A percentile compares a stretch with the other conserved stretches of the same genome.
These are phyloP conservation scores for Rhizoglyphus robini DNA, from an alignment of 1,140 invertebrate genomes.

Conservation along the genomic window DNA sequence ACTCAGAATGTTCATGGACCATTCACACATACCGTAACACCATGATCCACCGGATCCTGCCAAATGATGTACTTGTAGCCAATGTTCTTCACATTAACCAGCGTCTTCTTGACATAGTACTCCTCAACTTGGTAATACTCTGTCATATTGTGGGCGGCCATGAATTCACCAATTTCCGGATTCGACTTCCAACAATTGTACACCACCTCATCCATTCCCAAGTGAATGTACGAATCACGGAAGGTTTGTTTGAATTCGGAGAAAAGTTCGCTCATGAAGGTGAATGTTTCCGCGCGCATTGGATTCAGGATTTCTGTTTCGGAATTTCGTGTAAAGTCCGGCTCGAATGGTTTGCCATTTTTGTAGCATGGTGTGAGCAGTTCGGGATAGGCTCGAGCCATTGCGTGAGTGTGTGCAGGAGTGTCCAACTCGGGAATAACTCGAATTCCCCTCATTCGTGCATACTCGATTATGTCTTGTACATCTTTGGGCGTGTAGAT, in stretches of 20 bases:
- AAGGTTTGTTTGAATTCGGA: conserved; percentile 52
- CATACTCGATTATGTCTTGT: conserved; percentile 34
- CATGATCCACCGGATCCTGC: conserved; percentile 68
- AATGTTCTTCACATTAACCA: conserved; percentile 30
- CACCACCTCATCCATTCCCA: conserved; percentile 82
- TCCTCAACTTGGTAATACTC: conserved; percentile 51
- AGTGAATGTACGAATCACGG: conserved; percentile 60
- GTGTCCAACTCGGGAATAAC: conserved; percentile 36
- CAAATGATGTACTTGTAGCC: conserved; percentile 34
- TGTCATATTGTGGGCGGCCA: conserved; percentile 46
- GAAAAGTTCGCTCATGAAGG: conserved; percentile 52
- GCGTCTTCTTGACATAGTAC: conserved; percentile 31
- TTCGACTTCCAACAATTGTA: conserved; percentile 71
- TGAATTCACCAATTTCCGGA: conserved; percentile 54
- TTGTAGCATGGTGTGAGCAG: conserved; percentile 31
- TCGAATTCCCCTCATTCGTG: conserved; percentile 34
- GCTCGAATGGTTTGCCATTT: conserved; percentile 26
- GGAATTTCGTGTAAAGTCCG: conserved; percentile 33
- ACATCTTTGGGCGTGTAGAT: conserved; percentile 33
- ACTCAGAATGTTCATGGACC: neutral
- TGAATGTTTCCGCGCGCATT: conserved; percentile 45
- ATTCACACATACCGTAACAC: conserved; percentile 35
- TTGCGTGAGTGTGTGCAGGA: conserved; percentile 38
- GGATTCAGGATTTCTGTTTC: conserved; percentile 64
- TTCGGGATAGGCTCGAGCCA: conserved; percentile 27